Conservation (phyloP, 2,888 invertebrate genomes). For the Pocota personata region DNA sequence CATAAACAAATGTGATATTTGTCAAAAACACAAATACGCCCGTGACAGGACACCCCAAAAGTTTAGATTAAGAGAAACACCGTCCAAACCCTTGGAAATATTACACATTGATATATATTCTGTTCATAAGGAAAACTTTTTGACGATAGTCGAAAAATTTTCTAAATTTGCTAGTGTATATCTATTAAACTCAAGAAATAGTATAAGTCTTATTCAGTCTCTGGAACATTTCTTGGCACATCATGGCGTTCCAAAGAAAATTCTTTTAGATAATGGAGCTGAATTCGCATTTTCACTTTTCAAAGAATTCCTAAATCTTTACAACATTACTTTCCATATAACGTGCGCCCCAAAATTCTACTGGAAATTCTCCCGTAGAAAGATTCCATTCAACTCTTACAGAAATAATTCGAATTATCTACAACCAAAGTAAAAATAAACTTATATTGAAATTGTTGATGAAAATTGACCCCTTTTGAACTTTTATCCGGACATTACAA, state of each 20-base stretch:
- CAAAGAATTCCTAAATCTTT: conserved; percentile 26
- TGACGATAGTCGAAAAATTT: conserved; percentile 46
- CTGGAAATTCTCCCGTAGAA: conserved; percentile 57
- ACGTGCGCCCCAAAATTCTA: conserved; percentile 50
- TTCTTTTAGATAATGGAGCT: conserved; percentile 38
- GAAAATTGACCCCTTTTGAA: conserved; percentile 55
- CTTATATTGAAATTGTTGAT: conserved; percentile 42
- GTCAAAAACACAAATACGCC: conserved; percentile 61
- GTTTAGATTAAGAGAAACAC: conserved; percentile 53
- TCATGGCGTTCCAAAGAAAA: conserved; percentile 56
- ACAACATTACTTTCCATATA: conserved; percentile 30
- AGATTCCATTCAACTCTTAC: conserved; percentile 59
- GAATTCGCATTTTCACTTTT: conserved; percentile 48
- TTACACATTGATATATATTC: conserved; percentile 27
- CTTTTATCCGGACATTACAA: background rate
- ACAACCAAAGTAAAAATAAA: conserved; percentile 39
- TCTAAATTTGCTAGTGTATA: conserved; percentile 46
- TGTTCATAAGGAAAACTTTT: conserved; percentile 18
- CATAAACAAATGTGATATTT: conserved; percentile 50
- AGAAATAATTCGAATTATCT: conserved; percentile 53
- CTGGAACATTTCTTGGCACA: conserved; percentile 39
- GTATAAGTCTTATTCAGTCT: conserved; percentile 48
- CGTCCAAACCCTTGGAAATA: conserved; percentile 42
- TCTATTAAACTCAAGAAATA: conserved; percentile 40
- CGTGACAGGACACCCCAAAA: conserved; percentile 37